A percentile compares a stretch with the other conserved stretches of the same genome.
These are phyloP conservation scores for Micromussa lordhowensis DNA, from an alignment of 92 coral and sea anemone species.

Conservation along the genomic window DNA sequence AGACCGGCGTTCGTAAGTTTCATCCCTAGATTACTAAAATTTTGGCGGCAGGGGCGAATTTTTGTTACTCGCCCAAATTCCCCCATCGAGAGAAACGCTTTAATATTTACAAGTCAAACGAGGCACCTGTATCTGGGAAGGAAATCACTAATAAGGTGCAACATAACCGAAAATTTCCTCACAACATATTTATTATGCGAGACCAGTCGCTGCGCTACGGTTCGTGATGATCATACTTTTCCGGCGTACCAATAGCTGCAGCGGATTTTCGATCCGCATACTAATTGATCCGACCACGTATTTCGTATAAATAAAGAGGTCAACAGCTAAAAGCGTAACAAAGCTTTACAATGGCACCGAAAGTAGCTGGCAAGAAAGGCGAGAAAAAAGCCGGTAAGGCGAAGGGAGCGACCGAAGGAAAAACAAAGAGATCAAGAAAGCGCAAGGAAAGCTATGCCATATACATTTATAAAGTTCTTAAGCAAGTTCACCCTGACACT, in stretches of 20 bases:
- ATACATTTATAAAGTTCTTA: conserved; percentile 62
- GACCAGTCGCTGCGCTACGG: background rate
- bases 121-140: too few relatives aligned
- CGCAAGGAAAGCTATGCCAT: conserved; percentile 64
- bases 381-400: conserved; percentile 52
- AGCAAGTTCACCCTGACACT: conserved; percentile 82
- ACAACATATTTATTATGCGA: background rate
- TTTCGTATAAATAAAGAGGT: conserved; percentile 18
- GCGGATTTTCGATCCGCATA: conserved; percentile 60
- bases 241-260: conserved; percentile 16
- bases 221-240: background rate
- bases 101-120: too few relatives aligned
- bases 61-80: too few relatives aligned
- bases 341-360: conserved; percentile 38
- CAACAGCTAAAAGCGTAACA: background rate
- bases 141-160: too few relatives aligned
- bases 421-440: conserved; percentile 29
- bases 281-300: conserved; percentile 42
- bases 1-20: too few relatives aligned
- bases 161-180: background rate
- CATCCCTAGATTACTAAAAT: too few relatives aligned
- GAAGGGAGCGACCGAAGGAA: conserved; percentile 25
- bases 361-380: conserved; percentile 55
- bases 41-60: too few relatives aligned
- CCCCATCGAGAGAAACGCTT: too few relatives aligned